These are phyloP conservation scores for Drosophila silvestris DNA, from an alignment of 2,888 invertebrate genomes.

Conservation along the genomic window DNA sequence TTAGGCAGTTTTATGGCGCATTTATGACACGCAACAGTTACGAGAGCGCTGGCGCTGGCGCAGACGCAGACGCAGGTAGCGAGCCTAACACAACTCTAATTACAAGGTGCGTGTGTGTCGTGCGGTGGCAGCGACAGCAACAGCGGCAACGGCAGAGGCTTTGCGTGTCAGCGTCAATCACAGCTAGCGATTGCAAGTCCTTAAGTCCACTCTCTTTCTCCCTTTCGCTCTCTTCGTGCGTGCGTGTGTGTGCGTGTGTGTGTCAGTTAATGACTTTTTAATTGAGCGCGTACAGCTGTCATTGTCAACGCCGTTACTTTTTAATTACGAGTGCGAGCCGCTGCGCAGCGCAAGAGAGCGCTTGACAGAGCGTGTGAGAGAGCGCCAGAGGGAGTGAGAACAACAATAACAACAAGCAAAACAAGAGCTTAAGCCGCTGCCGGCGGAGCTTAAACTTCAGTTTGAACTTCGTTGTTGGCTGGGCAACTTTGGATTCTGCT, in stretches of 20 bases:
- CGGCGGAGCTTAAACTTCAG: slow-evolving; percentile 18
- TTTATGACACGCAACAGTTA: slow-evolving; percentile 75
- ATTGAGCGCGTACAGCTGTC: slow-evolving; percentile 78
- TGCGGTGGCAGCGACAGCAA: not conserved
- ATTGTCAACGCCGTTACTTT: slow-evolving; percentile 74
- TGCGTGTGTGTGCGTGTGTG: slow-evolving; percentile 27
- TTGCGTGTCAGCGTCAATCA: slow-evolving; percentile 76
- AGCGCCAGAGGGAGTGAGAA: slow-evolving; percentile 20
- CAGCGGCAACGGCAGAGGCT: slow-evolving; percentile 26
- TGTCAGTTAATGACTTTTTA: slow-evolving; percentile 78
- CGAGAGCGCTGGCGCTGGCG: slow-evolving; percentile 20
- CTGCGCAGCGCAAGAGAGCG: not conserved
- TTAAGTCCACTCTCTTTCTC: slow-evolving; percentile 34
- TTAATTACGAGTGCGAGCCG: slow-evolving; percentile 55
- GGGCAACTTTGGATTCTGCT: slow-evolving; percentile 53
- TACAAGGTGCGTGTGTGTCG: slow-evolving; percentile 58
- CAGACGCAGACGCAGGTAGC: slow-evolving; percentile 36
- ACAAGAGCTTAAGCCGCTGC: slow-evolving; percentile 44
- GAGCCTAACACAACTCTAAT: slow-evolving; percentile 59
- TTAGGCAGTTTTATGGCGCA: slow-evolving; percentile 68
- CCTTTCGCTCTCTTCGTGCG: slow-evolving; percentile 17
- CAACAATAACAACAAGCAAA: slow-evolving; percentile 10
- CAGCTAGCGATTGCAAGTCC: slow-evolving; percentile 50
- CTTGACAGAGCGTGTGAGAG: not conserved
- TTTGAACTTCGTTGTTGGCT: slow-evolving; percentile 33